Conservation (phyloP, 2,113 vertebrate genomes). For the Vulpes vulpes region DNA sequence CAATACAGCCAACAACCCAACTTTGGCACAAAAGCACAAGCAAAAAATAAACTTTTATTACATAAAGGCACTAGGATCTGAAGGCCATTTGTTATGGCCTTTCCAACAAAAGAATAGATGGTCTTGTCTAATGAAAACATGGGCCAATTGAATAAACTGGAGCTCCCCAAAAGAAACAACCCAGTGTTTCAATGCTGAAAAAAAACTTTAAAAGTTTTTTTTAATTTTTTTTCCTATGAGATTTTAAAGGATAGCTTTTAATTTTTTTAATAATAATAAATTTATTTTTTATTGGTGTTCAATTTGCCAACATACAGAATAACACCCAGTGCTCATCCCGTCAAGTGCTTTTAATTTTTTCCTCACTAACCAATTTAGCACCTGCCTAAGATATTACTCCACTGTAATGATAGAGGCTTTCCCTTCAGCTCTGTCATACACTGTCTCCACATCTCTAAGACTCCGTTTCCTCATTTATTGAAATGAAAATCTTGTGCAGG, state of each 20-base stretch:
- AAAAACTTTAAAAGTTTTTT: not conserved
- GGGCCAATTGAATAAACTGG: not conserved
- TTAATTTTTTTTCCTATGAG: too few relatives aligned
- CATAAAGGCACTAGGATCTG: not conserved
- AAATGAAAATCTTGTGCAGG: not conserved
- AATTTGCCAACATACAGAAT: too few relatives aligned
- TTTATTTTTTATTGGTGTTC: too few relatives aligned
- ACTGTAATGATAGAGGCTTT: not conserved
- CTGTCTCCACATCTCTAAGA: not conserved
- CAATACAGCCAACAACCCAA: not conserved
- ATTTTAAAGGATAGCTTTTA: conserved; percentile 8
- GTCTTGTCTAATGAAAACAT: not conserved
- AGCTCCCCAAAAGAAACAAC: not conserved
- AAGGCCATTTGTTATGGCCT: not conserved
- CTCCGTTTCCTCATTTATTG: not conserved
- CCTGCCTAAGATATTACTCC: not conserved
- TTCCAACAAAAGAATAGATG: not conserved
- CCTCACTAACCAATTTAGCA: conserved; percentile 21
- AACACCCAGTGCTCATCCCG: too few relatives aligned
- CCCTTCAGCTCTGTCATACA: not conserved
- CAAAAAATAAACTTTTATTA: not conserved
- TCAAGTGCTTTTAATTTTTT: not conserved
- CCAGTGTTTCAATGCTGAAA: not conserved
- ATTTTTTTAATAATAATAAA: too few relatives aligned
- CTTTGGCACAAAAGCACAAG: not conserved